A percentile compares a stretch with the other conserved stretches of the same genome.
phyloP scores from a whole-genome alignment of 2,797 vertebrate species.

The Chaenodraco wilsoni region DNA sequence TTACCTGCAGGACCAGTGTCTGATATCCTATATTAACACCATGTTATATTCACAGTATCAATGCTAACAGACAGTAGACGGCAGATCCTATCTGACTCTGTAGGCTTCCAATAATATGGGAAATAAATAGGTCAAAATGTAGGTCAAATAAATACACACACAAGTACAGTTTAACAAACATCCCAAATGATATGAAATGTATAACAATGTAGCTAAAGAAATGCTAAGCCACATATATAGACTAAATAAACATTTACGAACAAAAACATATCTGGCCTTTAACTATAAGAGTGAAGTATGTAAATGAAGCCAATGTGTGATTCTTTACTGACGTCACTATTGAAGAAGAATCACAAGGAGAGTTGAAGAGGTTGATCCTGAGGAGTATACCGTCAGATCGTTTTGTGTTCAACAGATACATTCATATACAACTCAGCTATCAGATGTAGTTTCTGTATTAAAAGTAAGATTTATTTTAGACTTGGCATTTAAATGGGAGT shows the following conservation, averaged over 20 bases:
- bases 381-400: background rate
- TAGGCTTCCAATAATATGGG: too few relatives aligned
- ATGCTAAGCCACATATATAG: too few relatives aligned
- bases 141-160: too few relatives aligned
- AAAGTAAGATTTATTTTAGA: background rate
- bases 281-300: background rate
- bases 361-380: background rate
- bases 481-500: background rate
- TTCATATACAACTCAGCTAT: background rate
- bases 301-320: background rate
- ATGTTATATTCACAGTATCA: background rate
- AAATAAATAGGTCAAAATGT: too few relatives aligned
- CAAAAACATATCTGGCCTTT: constrained; percentile 21
- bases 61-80: constrained; percentile 3
- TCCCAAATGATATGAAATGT: too few relatives aligned
- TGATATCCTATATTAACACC: background rate
- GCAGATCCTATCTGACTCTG: too few relatives aligned
- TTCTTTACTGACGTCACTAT: background rate
- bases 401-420: background rate
- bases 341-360: too few relatives aligned
- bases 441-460: background rate
- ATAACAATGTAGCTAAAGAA: too few relatives aligned
- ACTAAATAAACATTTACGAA: too few relatives aligned
- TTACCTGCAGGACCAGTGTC: background rate
- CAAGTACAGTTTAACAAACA: too few relatives aligned